phyloP scores from a whole-genome alignment of 1,140 invertebrate species.

The Penaeus chinensis region DNA sequence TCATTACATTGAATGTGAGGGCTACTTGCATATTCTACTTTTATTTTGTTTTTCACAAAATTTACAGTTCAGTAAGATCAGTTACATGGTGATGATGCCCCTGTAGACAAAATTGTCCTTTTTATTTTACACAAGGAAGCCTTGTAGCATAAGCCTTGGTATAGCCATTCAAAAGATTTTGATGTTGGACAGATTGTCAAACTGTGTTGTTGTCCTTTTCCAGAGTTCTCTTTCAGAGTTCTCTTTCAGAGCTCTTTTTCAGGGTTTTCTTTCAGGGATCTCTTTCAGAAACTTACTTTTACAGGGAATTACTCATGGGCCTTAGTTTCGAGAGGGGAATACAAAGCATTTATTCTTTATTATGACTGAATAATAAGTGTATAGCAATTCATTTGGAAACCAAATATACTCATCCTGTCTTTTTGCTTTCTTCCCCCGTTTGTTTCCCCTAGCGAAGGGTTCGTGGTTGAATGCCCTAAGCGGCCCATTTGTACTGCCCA shows the following conservation, averaged over 20 bases:
- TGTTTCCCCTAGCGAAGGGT: slow-evolving; percentile 64
- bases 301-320: slow-evolving; percentile 55
- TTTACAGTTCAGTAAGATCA: too few relatives aligned
- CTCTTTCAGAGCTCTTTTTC: slow-evolving; percentile 47
- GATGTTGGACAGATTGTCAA: slow-evolving; percentile 44
- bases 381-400: slow-evolving; percentile 46
- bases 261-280: slow-evolving; percentile 57
- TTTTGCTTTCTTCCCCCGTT: slow-evolving; percentile 63
- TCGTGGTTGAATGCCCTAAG: slow-evolving; percentile 63
- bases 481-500: slow-evolving; percentile 63
- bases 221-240: slow-evolving; percentile 61
- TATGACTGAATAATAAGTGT: slow-evolving; percentile 52
- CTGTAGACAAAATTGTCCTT: background rate
- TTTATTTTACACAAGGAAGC: slow-evolving; percentile 15
- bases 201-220: slow-evolving; percentile 55
- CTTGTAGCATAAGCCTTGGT: slow-evolving; percentile 38
- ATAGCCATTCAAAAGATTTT: slow-evolving; percentile 34
- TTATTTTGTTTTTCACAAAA: background rate
- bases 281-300: slow-evolving; percentile 42
- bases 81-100: background rate
- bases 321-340: slow-evolving; percentile 48
- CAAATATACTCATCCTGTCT: slow-evolving; percentile 61
- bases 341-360: slow-evolving; percentile 43
- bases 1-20: too few relatives aligned
- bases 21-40: too few relatives aligned